Base-by-base conservation (phyloP, 2,888 invertebrate species). In the Embidobia sp. region DNA sequence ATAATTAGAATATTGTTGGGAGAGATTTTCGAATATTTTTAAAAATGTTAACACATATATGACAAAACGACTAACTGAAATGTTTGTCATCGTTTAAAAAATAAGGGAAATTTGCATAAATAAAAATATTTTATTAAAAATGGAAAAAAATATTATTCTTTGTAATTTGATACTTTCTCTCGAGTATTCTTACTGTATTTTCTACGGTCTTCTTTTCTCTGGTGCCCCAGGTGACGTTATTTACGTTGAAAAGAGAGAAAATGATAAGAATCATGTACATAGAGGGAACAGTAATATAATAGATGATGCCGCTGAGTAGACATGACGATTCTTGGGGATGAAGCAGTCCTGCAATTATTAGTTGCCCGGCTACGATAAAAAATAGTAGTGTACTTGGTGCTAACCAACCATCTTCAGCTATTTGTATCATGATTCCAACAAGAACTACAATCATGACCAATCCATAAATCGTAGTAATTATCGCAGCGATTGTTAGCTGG, bases 161-260 rank as follows among this genome's bases (percentile, higher is more conserved):
- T n/a, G n/a, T n/a, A n/a, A n/a, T n/a, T n/a, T n/a, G n/a, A n/a
- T n/a, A n/a, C n/a, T n/a, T n/a, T n/a, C n/a, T n/a, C n/a, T n/a
- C n/a, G 1, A 31, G 46, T 42, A 55, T 13, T 42, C 70, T 59
- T 48, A 79, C 79, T 6, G 11, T 27, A 29, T 37, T 33, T 22
- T 90, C 90, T 3, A 89, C 49, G 3, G 59, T 18, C 2, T 66
- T 63, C 46, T 81, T 82, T 88, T 98, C 98, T 73, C 98, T 91
- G 0, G 98, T 98, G 3, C 98, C 98, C 98, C 98, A 98, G 0
- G 95, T 94, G 2, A 98, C 95, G 84, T 97, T 95, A 88, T 98
- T 96, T 90, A 98, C 92, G 88, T 98, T 98, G 87, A 97, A 97
- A 18, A 98, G 91, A 0, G 97, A 96, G 88, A 97, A 98, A 63